Conservation (phyloP, 2,113 vertebrate genomes). For the Rynchops niger region DNA sequence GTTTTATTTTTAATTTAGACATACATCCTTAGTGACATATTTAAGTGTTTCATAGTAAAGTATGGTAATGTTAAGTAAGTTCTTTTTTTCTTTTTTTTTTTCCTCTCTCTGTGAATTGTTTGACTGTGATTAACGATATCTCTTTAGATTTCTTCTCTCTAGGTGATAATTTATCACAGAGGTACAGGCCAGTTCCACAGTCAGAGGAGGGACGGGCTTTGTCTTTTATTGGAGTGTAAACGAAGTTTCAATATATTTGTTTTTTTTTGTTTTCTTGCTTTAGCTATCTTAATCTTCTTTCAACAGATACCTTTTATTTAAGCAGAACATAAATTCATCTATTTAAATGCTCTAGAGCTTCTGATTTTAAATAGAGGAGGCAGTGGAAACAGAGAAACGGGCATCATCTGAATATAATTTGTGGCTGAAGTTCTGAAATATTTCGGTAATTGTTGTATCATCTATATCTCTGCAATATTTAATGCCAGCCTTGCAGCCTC, state of each 20-base stretch:
- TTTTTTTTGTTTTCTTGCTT: constrained; percentile 43
- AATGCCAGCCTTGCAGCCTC: constrained; percentile 48
- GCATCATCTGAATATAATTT: constrained; percentile 21
- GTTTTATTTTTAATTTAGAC: constrained; percentile 82
- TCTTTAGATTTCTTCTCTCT: constrained; percentile 98
- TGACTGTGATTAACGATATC: constrained; percentile 98
- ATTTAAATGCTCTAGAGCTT: constrained; percentile 13
- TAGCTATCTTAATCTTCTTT: constrained; percentile 29
- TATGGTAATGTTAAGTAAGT: constrained; percentile 96
- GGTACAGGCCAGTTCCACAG: constrained; percentile 95
- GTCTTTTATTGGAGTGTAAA: constrained; percentile 84
- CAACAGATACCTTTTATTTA: constrained; percentile 27
- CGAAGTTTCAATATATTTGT: constrained; percentile 84
- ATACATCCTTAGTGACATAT: constrained; percentile 83
- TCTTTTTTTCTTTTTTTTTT: constrained; percentile 77
- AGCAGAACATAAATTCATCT: constrained; percentile 15
- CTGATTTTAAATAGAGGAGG: not conserved
- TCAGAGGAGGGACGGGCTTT: constrained; percentile 77
- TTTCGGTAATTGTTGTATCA: constrained; percentile 24
- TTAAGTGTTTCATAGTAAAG: constrained; percentile 89
- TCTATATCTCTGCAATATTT: constrained; percentile 10
- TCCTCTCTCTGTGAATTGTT: constrained; percentile 92
- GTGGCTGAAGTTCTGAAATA: constrained; percentile 36
- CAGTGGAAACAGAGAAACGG: constrained; percentile 23
- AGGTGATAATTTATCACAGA: constrained; percentile 98